These are phyloP conservation scores for Lerema accius DNA, from an alignment of 1,140 invertebrate genomes.

Conservation along the genomic window DNA sequence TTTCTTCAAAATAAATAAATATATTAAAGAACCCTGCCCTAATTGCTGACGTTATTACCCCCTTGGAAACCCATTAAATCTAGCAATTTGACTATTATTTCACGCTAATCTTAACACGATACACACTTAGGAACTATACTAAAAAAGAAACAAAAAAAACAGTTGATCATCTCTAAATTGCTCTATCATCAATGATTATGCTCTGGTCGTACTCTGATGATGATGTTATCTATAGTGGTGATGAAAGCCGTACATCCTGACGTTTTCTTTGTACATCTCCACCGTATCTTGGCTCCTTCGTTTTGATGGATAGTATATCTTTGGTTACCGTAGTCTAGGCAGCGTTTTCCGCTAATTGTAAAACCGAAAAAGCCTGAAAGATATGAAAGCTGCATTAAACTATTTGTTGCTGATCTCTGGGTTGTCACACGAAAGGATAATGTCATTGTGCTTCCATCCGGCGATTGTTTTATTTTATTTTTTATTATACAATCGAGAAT, in stretches of 20 bases:
- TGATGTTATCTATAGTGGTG: slow-evolving; percentile 65
- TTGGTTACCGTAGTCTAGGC: slow-evolving; percentile 52
- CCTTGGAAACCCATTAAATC: no score
- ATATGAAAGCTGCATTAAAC: neutral
- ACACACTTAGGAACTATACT: slow-evolving; percentile 5
- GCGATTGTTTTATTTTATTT: no score
- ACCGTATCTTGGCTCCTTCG: slow-evolving; percentile 60
- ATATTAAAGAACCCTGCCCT: no score
- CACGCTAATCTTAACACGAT: no score
- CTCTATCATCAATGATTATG: slow-evolving; percentile 56
- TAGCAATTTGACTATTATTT: no score
- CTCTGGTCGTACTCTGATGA: slow-evolving; percentile 53
- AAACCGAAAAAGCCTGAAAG: slow-evolving; percentile 66
- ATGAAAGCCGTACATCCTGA: slow-evolving; percentile 62
- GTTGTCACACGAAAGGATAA: no score
- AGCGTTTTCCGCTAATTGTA: slow-evolving; percentile 58
- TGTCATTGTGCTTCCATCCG: no score
- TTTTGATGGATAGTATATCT: slow-evolving; percentile 67
- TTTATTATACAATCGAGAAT: no score
- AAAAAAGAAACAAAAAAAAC: neutral
- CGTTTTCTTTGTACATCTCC: slow-evolving; percentile 65
- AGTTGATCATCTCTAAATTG: slow-evolving; percentile 3
- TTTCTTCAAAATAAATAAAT: no score
- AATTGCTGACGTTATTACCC: no score
- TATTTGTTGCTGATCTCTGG: no score